Evolutionary conservation across 2,113 vertebrate genomes (phyloP).

Genomic region (Nanorana parkeri): DNA sequence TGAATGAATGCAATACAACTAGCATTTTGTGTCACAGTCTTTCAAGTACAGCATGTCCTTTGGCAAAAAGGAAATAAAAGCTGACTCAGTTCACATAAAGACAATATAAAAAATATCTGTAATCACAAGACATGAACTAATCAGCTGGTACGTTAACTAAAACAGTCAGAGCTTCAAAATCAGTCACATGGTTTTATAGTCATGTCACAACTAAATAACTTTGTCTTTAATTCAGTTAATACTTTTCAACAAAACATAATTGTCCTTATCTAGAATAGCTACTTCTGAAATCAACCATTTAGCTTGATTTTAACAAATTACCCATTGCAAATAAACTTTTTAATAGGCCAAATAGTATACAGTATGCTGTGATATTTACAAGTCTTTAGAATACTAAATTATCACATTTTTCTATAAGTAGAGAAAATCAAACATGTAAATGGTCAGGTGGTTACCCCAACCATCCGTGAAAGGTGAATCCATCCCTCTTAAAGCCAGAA

Average conservation of each 20-base stretch:
- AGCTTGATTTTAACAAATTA: background rate
- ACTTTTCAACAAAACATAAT: conserved; percentile 5
- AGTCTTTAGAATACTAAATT: too few species aligned
- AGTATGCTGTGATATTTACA: too few species aligned
- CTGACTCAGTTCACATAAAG: conserved; percentile 14
- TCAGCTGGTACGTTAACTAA: conserved; percentile 38
- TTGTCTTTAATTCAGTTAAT: background rate
- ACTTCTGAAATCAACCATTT: background rate
- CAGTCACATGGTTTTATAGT: conserved; percentile 34
- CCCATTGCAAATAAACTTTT: too few species aligned
- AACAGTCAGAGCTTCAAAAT: conserved; percentile 1
- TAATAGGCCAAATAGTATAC: too few species aligned
- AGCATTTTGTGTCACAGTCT: conserved; percentile 4
- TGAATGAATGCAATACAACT: background rate
- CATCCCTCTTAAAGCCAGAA: too few species aligned
- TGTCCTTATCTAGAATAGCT: background rate
- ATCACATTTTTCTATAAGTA: too few species aligned
- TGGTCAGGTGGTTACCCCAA: too few species aligned
- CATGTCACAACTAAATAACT: background rate
- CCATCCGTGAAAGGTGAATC: too few species aligned
- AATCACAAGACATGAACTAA: conserved; percentile 35
- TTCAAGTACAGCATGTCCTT: conserved; percentile 16
- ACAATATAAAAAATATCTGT: conserved; percentile 11
- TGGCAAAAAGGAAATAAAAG: conserved; percentile 1
- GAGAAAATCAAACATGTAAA: too few species aligned